Evolutionary conservation across 1,140 invertebrate species (phyloP).

Genomic region (Tribolium madens): DNA sequence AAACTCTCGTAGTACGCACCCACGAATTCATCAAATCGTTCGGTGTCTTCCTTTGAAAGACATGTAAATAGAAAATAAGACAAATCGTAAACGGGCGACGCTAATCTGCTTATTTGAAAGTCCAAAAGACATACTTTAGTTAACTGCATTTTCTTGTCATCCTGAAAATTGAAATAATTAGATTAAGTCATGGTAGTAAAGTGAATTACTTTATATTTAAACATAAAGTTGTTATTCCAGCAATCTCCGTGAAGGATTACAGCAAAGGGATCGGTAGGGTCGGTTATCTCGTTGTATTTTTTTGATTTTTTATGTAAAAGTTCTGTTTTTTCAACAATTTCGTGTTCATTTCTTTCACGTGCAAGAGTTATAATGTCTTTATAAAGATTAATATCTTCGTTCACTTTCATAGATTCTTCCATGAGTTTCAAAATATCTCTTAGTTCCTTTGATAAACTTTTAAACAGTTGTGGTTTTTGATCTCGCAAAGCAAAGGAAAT

Average conservation of each 20-base stretch:
- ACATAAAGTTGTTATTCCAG: slow-evolving; percentile 70
- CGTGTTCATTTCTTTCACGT: slow-evolving; percentile 63
- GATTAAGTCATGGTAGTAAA: background rate
- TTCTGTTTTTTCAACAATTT: slow-evolving; percentile 35
- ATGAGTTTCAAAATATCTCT: slow-evolving; percentile 41
- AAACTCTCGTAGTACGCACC: background rate
- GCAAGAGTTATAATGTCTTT: slow-evolving; percentile 69
- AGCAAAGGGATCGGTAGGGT: slow-evolving; percentile 64
- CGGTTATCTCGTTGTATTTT: background rate
- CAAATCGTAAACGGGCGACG: slow-evolving; percentile 70
- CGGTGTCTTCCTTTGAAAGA: slow-evolving; percentile 54
- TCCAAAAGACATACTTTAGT: slow-evolving; percentile 66
- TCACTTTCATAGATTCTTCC: background rate
- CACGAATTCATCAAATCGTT: slow-evolving; percentile 17
- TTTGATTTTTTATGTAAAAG: background rate
- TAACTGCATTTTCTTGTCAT: background rate
- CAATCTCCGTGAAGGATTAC: slow-evolving; percentile 71
- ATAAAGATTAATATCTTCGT: background rate
- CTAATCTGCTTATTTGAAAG: slow-evolving; percentile 68
- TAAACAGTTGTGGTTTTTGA: slow-evolving; percentile 57
- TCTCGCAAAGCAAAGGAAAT: slow-evolving; percentile 66
- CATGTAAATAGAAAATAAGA: slow-evolving; percentile 69
- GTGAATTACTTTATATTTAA: slow-evolving; percentile 52
- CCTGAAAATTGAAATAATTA: slow-evolving; percentile 4
- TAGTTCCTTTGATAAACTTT: slow-evolving; percentile 15